These are phyloP conservation scores for Anomalospiza imberbis DNA, from an alignment of 2,797 vertebrate genomes.

Conservation along the genomic window DNA sequence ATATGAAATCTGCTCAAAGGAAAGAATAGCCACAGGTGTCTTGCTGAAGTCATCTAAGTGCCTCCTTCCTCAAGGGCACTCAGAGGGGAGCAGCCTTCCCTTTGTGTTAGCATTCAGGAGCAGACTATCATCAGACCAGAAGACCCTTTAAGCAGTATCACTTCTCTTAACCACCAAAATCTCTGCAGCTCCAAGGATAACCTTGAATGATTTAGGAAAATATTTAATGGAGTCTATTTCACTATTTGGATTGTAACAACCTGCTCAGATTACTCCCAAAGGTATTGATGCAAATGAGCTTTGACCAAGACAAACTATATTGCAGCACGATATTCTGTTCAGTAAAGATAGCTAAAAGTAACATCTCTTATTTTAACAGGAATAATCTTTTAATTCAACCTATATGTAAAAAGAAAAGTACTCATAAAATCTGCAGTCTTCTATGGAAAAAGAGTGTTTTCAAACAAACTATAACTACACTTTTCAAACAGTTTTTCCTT, in stretches of 20 bases:
- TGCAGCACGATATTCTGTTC: not conserved
- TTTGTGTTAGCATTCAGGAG: not conserved
- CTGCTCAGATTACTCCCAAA: slow-evolving; percentile 13
- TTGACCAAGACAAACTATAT: slow-evolving; percentile 21
- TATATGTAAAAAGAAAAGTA: not conserved
- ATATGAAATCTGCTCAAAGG: not conserved
- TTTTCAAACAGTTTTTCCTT: not conserved
- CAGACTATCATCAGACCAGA: not conserved
- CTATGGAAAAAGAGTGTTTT: not conserved
- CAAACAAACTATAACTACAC: not conserved
- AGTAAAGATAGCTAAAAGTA: not conserved
- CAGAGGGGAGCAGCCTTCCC: not conserved
- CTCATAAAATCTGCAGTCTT: not conserved
- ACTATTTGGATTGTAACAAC: not conserved
- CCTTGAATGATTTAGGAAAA: not conserved
- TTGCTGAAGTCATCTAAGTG: not conserved
- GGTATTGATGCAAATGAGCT: not conserved
- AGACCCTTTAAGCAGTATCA: not conserved
- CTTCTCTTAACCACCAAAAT: not conserved
- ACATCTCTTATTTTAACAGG: not conserved
- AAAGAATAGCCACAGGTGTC: not conserved
- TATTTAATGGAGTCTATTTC: not conserved
- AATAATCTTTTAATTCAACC: not conserved
- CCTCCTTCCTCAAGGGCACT: not conserved
- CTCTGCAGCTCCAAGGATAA: not conserved